Base-by-base conservation (phyloP, 2,888 invertebrate genomes). In the Leucophora obtusa region DNA sequence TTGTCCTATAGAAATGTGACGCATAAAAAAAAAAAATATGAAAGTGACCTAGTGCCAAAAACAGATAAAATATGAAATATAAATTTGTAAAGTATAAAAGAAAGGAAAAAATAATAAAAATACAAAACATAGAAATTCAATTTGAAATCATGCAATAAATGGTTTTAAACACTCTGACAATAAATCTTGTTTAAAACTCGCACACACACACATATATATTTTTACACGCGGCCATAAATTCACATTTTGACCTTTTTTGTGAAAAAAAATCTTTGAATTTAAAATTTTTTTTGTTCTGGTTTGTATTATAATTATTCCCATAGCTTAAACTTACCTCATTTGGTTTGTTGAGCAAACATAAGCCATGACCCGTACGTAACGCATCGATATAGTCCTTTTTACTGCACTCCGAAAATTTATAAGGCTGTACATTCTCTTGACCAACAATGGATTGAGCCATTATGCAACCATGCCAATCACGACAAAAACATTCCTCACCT, bases 341-440 rank as follows among this genome's bases (percentile, higher is more conserved):
- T 62, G 98, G 98, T 90, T 96, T 96, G 90, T 98, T 97, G 81
- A 97, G 93, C 85, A 99, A 93, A 91, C 99, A 99, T 84, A 97
- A 93, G 47, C 96, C 97, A 87, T 96, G 95, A 21, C 97, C 97
- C 82, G 94, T 93, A 86, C 96, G 93, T 84, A 98, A 93, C 85
- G 96, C 94, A 87, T 96, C 95, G 89, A 96, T 95, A 91, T 97
- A 98, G 91, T 97, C 97, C 82, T 94, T 93, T 91, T 95, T 94
- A 89, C 97, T 97, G 92, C 98, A 99, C 87, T 97, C 96, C 50
- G 98, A 98, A 92, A 99, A 99, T 92, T 97, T 97, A 92, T 98
- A 98, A 2, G 98, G 98, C 90, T 98, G 97, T 66, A 97, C 96
- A 89, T 96, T 96, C 89, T 97, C 96, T 86, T 95, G 92, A 38